phyloP scores from a whole-genome alignment of 2,797 vertebrate species.

The Pterois miles region DNA sequence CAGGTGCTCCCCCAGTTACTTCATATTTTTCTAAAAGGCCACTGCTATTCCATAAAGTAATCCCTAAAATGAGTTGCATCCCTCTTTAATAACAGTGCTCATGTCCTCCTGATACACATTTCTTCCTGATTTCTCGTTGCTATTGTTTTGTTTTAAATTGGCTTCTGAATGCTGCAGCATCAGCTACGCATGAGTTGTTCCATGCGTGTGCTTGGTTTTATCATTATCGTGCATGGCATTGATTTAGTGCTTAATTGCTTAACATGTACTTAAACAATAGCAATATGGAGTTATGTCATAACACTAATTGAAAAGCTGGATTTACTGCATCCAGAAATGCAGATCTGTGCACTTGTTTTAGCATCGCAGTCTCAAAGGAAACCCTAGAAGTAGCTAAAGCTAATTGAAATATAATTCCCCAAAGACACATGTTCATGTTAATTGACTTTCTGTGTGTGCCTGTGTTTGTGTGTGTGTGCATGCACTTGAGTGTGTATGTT shows the following conservation, averaged over 20 bases:
- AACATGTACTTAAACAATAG: constrained; percentile 56
- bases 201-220: not conserved
- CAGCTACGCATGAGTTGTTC: not conserved
- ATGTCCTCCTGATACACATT: constrained; percentile 14
- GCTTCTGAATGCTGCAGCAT: constrained; percentile 1
- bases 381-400: constrained; percentile 70
- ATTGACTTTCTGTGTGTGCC: constrained; percentile 71
- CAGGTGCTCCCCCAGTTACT: not conserved
- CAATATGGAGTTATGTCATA: constrained; percentile 62
- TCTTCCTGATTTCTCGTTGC: constrained; percentile 23
- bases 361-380: constrained; percentile 68
- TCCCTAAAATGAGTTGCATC: constrained; percentile 3
- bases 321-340: constrained; percentile 68
- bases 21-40: not conserved
- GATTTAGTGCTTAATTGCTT: constrained; percentile 61
- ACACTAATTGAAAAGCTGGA: constrained; percentile 75
- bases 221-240: constrained; percentile 21
- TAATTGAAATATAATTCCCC: constrained; percentile 84
- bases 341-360: constrained; percentile 69
- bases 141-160: constrained; percentile 24
- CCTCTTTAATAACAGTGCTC: constrained; percentile 22
- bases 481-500: constrained; percentile 22
- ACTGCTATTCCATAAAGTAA: constrained; percentile 13
- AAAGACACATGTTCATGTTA: constrained; percentile 77
- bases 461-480: constrained; percentile 30